Percentiles rank a stretch among this genome's conserved stretches.
phyloP scores from a whole-genome alignment of 2,113 vertebrate genomes.

The Lepisosteus oculatus region DNA sequence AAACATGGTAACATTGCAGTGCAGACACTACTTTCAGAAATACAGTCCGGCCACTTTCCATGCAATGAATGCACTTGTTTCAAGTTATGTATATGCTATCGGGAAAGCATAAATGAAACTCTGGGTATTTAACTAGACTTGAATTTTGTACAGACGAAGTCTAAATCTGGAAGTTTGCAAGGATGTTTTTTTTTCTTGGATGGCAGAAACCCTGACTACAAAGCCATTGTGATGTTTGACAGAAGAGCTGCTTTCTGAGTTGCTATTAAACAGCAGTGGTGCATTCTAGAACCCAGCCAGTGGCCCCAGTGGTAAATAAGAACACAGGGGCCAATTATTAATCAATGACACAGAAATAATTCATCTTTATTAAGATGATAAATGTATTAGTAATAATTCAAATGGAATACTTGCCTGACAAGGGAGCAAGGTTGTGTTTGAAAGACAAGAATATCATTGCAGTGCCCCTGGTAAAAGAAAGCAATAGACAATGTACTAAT shows the following conservation, averaged over 20 bases:
- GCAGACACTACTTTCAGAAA: no score
- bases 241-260: background rate
- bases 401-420: constrained; percentile 70
- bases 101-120: no score
- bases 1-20: no score
- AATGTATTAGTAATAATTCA: background rate
- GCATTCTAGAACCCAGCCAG: background rate
- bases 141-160: no score
- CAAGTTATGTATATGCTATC: no score
- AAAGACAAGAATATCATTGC: constrained; percentile 90
- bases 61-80: no score
- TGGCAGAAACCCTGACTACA: constrained; percentile 3
- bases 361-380: background rate
- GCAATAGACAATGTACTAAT: background rate
- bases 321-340: background rate
- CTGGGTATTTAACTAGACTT: no score
- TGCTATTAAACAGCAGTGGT: background rate
- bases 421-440: constrained; percentile 87
- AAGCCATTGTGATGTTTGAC: background rate
- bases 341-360: background rate
- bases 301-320: background rate
- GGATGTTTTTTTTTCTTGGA: background rate
- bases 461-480: constrained; percentile 60
- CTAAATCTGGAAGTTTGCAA: background rate
- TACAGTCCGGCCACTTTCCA: no score